Base-by-base conservation (phyloP, 1,140 invertebrate species). In the Kradibia gibbosae region DNA sequence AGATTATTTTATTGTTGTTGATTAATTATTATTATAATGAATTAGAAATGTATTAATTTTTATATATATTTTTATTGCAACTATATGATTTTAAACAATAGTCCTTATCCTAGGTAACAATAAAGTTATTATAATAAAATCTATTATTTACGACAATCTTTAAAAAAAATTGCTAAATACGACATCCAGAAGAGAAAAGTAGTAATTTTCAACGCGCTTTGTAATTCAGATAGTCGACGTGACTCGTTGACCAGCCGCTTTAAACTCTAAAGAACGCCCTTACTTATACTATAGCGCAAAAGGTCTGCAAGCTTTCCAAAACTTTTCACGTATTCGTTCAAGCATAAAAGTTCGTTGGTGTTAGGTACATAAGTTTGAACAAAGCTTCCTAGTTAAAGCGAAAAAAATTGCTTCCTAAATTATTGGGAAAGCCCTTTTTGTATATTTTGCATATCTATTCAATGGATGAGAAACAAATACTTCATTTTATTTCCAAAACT, bases 331-430 rank as follows among this genome's bases (percentile, higher is more conserved):
- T 75, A 75, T 39, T 75, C 53, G 73, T 34, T 75, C 53, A 28
- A 55, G 73, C 73, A 57, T 75, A 75, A 75, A 75, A 75, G 73
- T 75, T 57, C 73, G 48, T 53, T 57, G 73, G 53, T 75, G 73
- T 75, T 53, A 75, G 73, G 53, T 75, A 75, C 73, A 75, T 57
- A 75, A 75, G 53, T 75, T 75, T 34, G 73, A 75, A 75, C 73
- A 75, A 75, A 75, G 73, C 73, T 57, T 57, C 60, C 34, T 34
- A 31, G 50, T 31, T 5, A 22, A 53, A 39, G 31, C 17, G 31
- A 36, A 57, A 57, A 57, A 74, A 74, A 39, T 55, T 74, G 22
- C 50, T 25, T 57, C 22, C 15, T 8, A 42, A 70, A 70, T 70
- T 53, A 53, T 53, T 53, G 50, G 39, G n/a, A 70, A 42, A 70